Evolutionary conservation across 2,113 vertebrate species (phyloP).

Genomic region (Pterocles orientalis): DNA sequence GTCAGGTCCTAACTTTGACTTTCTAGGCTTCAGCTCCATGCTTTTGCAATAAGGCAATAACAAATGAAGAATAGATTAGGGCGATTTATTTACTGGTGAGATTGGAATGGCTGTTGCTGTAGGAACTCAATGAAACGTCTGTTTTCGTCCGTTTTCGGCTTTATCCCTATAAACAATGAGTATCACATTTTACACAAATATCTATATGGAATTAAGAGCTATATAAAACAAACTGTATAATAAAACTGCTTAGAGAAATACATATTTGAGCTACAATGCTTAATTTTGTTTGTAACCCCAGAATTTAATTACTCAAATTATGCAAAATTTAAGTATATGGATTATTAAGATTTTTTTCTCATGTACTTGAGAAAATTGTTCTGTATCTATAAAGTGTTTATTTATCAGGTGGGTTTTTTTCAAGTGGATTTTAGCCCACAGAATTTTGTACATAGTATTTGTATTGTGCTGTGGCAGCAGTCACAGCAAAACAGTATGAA

Average conservation of each 20-base stretch:
- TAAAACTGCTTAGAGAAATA: background rate
- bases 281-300: background rate
- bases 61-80: conserved; percentile 4
- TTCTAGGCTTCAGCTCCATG: background rate
- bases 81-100: background rate
- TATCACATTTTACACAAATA: background rate
- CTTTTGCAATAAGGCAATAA: conserved; percentile 4
- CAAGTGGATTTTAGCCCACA: background rate
- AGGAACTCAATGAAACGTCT: background rate
- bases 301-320: background rate
- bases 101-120: background rate
- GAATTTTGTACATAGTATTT: background rate
- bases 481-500: background rate
- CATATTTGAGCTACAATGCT: background rate
- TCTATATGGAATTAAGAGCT: background rate
- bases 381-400: background rate
- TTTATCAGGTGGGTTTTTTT: background rate
- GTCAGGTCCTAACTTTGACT: conserved; percentile 47
- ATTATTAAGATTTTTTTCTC: background rate
- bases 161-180: background rate
- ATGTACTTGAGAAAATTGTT: background rate
- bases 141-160: background rate
- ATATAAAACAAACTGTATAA: background rate
- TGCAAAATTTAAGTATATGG: background rate
- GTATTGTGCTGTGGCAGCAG: background rate